Conservation (phyloP, 2,797 vertebrate species). For the Furcifer pardalis region DNA sequence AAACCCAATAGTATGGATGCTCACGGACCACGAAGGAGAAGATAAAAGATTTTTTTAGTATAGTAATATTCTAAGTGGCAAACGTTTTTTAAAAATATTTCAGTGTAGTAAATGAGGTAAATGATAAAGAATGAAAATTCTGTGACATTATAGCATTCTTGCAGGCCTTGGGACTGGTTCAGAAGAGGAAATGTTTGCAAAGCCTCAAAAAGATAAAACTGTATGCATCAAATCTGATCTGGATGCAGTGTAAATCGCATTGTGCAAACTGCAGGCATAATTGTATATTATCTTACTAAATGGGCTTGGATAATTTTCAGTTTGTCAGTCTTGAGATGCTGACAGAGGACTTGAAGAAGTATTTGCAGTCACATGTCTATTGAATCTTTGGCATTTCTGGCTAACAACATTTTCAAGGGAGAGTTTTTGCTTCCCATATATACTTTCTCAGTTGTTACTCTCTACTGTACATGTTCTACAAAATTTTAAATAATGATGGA, state of each 20-base stretch:
- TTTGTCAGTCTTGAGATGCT: background rate
- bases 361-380: background rate
- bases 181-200: background rate
- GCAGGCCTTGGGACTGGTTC: background rate
- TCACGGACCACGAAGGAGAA: too few species aligned
- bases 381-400: background rate
- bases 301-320: background rate
- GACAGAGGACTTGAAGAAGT: background rate
- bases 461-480: background rate
- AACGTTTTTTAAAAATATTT: background rate
- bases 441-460: background rate
- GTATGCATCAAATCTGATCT: background rate
- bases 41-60: background rate
- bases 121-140: background rate
- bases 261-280: background rate
- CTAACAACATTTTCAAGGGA: background rate
- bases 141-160: background rate
- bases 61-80: background rate
- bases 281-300: background rate
- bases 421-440: slow-evolving; percentile 11
- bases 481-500: slow-evolving; percentile 7
- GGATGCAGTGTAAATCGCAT: background rate
- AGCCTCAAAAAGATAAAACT: background rate
- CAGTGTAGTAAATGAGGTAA: background rate
- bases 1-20: too few species aligned